These are phyloP conservation scores for Chionodraco myersi DNA, from an alignment of 2,113 vertebrate genomes.

Conservation along the genomic window DNA sequence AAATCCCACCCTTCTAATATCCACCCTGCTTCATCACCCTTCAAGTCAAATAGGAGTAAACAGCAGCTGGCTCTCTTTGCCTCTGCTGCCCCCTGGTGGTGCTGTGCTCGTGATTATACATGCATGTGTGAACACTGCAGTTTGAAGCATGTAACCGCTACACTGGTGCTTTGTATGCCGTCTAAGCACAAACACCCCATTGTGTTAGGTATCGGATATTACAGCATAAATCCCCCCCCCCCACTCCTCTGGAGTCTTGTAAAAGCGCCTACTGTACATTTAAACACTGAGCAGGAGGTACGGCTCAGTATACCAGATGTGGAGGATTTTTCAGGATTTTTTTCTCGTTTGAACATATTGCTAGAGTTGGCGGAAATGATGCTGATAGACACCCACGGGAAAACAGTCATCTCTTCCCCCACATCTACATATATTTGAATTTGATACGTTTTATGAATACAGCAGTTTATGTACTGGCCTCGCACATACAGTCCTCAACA, in stretches of 20 bases:
- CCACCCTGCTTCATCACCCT: neutral
- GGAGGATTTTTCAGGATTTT: constrained; percentile 31
- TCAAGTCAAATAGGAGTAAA: constrained; percentile 17
- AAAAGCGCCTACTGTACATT: constrained; percentile 17
- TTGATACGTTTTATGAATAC: neutral
- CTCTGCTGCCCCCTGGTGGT: constrained; percentile 76
- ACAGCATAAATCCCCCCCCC: neutral
- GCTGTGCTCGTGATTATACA: neutral
- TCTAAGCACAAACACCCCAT: neutral
- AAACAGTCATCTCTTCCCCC: constrained; percentile 2
- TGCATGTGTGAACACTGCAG: neutral
- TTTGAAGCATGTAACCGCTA: neutral
- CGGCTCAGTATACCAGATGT: constrained; percentile 28
- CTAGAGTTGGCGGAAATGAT: constrained; percentile 31
- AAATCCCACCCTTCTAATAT: constrained; percentile 8
- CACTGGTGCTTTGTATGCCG: neutral
- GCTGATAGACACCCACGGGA: neutral
- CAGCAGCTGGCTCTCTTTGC: constrained; percentile 37
- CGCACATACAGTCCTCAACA: neutral
- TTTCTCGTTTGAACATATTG: constrained; percentile 22
- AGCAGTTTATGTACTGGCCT: neutral
- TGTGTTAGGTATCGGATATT: neutral
- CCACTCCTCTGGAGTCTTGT: neutral
- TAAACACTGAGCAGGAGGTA: constrained; percentile 25
- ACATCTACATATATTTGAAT: neutral